These are phyloP conservation scores for Triops longicaudatus DNA, from an alignment of 1,140 invertebrate genomes.

Conservation along the genomic window DNA sequence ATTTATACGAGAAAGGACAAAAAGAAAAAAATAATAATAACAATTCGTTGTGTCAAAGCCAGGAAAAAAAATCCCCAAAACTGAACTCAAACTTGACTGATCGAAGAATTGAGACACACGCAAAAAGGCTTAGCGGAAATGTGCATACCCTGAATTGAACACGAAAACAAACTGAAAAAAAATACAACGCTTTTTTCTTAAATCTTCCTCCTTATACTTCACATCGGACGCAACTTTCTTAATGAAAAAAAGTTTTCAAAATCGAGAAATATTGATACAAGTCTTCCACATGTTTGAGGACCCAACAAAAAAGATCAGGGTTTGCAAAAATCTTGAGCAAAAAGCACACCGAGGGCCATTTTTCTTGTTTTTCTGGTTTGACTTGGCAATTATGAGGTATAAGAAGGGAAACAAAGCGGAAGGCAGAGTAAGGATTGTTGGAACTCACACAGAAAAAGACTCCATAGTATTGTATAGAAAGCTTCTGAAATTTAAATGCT, in stretches of 20 bases:
- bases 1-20: background rate
- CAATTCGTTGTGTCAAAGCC: background rate
- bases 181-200: background rate
- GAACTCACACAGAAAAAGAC: background rate
- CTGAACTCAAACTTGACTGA: background rate
- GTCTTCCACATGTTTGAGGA: background rate
- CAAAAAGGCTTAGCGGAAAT: conserved; percentile 4
- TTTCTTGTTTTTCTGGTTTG: background rate
- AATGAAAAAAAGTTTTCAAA: background rate
- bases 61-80: background rate
- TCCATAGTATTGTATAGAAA: no score
- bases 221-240: no score
- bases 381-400: background rate
- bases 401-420: background rate
- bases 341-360: background rate
- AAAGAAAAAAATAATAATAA: background rate
- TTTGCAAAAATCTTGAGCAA: conserved; percentile 2
- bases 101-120: background rate
- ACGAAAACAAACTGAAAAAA: background rate
- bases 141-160: conserved; percentile 14
- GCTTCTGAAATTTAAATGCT: no score
- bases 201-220: background rate
- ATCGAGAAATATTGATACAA: background rate
- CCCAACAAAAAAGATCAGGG: background rate
- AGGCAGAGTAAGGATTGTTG: background rate